Base-by-base conservation (phyloP, 2,888 invertebrate species). In the Dynastes grantii region DNA sequence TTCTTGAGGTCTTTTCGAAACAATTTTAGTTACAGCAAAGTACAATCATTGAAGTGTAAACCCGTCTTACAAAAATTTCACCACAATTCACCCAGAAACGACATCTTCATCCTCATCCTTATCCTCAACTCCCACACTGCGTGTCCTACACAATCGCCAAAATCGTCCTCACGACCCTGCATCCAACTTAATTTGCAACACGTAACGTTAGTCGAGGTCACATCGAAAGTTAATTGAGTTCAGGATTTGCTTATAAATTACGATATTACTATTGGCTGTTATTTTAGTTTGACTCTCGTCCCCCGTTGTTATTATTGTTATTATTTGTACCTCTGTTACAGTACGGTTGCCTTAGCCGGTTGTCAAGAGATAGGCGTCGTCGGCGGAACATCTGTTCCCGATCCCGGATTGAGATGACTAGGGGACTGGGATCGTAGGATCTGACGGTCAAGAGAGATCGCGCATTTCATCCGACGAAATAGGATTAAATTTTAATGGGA, bases 171-270 rank as follows among this genome's bases (percentile, higher is more conserved):
- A 16, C 53, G 53, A 53, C 53, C 53, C n/a, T 53, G 5, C 13
- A 37, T 37, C 45, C 8, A 58, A 27, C 27, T 58, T 58, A 58
- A 58, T 58, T 58, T 58, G 55, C 55, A 58, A 22, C 55, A 58
- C 55, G 55, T 58, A 58, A 58, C 27, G 55, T 58, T 22, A 16
- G 53, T 16, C 53, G 53, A 13, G 55, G 55, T 9, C 55, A 13
- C 45, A 67, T 67, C 45, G 67, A 45, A 64, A 49, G 55, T 67
- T 67, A 67, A 67, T 67, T 16, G 67, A 45, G 45, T 67, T 67
- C 9, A 67, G 67, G 67, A 67, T 67, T 67, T 67, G 67, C 67
- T 67, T 67, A 67, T 67, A 67, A 67, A 67, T 67, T 67, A 67
- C 45, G 27, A 67, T 45, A 49, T 67, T 67, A 67, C 45, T 67